phyloP scores from a whole-genome alignment of 1,140 invertebrate species.

The Drosophila miranda region DNA sequence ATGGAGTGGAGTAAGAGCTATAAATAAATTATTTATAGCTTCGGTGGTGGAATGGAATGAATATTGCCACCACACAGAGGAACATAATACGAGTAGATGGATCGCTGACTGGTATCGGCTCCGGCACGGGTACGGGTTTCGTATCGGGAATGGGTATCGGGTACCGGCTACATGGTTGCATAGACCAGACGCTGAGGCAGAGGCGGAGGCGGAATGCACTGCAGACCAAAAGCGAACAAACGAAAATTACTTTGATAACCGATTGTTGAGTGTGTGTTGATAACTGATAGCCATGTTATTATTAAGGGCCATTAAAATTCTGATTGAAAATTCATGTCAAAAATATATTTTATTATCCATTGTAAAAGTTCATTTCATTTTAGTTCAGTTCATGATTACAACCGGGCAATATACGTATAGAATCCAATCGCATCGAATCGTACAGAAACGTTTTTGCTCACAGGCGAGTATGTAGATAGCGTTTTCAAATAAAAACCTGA shows the following conservation, averaged over 20 bases:
- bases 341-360: constrained; percentile 78
- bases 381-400: constrained; percentile 55
- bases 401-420: constrained; percentile 18
- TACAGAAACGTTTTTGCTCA: constrained; percentile 33
- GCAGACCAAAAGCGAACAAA: constrained; percentile 15
- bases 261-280: constrained; percentile 64
- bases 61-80: constrained; percentile 79
- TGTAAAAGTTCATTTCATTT: constrained; percentile 71
- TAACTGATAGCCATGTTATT: constrained; percentile 81
- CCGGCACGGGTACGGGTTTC: constrained; percentile 5
- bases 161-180: constrained; percentile 26
- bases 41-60: constrained; percentile 75
- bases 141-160: background rate
- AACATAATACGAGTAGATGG: constrained; percentile 20
- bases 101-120: constrained; percentile 34
- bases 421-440: constrained; percentile 21
- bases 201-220: constrained; percentile 15
- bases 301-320: constrained; percentile 82
- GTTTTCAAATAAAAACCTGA: constrained; percentile 25
- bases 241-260: constrained; percentile 74
- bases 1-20: constrained; percentile 58
- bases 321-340: constrained; percentile 82
- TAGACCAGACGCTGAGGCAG: background rate
- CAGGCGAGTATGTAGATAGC: constrained; percentile 25
- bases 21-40: constrained; percentile 81